Conservation (phyloP, 2,797 vertebrate genomes). For the Sebastolobus alascanus region DNA sequence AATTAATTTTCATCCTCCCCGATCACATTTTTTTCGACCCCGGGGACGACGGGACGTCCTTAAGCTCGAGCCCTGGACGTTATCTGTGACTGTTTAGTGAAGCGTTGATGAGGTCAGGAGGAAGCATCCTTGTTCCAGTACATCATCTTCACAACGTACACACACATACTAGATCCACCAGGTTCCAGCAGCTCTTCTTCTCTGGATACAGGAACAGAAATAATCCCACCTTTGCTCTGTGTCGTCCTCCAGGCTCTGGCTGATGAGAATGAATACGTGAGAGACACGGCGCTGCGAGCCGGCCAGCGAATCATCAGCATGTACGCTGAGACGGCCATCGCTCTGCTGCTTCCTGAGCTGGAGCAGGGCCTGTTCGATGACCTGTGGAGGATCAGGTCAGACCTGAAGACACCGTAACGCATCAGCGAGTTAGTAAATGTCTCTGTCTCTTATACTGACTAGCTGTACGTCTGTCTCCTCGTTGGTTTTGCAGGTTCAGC, state of each 20-base stretch:
- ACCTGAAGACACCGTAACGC: not conserved
- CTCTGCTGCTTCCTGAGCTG: constrained; percentile 94
- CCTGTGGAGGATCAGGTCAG: constrained; percentile 97
- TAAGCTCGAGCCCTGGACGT: too few relatives aligned
- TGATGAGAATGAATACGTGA: constrained; percentile 98
- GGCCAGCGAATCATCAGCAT: constrained; percentile 97
- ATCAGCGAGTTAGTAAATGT: not conserved
- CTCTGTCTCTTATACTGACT: not conserved
- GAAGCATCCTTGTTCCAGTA: constrained; percentile 3
- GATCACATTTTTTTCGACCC: too few relatives aligned
- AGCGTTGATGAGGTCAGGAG: not conserved
- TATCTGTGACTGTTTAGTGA: too few relatives aligned
- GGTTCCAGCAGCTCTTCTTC: not conserved
- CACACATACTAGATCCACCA: not conserved
- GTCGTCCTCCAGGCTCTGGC: constrained; percentile 90
- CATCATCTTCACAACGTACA: not conserved
- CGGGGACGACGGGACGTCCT: too few relatives aligned
- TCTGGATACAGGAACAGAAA: not conserved
- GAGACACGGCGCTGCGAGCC: constrained; percentile 95
- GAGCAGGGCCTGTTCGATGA: constrained; percentile 98
- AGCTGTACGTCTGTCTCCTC: not conserved
- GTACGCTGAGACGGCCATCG: constrained; percentile 98
- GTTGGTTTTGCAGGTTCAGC: constrained; percentile 89
- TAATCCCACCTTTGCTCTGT: not conserved
- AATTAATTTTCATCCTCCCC: too few relatives aligned